Conservation (phyloP, 1,140 invertebrate species). For the Lucilia cuprina region DNA sequence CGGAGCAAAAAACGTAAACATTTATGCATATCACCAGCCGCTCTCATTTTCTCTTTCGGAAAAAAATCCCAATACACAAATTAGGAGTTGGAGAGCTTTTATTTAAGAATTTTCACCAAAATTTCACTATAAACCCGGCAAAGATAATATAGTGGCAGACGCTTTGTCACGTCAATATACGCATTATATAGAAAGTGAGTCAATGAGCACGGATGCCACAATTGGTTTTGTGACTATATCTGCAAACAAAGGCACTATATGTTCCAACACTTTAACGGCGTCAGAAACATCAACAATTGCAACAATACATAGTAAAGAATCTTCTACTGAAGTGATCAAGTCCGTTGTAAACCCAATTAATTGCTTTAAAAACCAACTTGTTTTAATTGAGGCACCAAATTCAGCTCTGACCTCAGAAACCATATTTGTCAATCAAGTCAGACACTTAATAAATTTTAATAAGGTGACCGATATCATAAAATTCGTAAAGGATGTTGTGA, state of each 20-base stretch:
- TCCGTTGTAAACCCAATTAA: background rate
- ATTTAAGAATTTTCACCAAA: background rate
- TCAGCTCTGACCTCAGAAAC: background rate
- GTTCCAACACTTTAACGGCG: no score
- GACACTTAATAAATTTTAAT: background rate
- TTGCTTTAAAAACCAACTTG: background rate
- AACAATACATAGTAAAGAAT: background rate
- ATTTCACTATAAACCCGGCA: background rate
- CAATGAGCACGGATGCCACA: background rate
- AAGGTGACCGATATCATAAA: background rate
- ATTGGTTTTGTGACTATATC: no score
- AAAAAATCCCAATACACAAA: background rate
- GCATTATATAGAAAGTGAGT: background rate
- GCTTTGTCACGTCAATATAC: background rate
- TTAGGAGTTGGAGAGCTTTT: background rate
- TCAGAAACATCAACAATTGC: background rate
- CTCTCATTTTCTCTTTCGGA: slow-evolving; percentile 11
- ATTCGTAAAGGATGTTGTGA: background rate
- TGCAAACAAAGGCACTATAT: no score
- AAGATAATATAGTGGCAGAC: background rate
- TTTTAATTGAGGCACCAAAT: background rate
- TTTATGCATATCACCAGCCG: slow-evolving; percentile 36
- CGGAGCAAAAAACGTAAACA: background rate
- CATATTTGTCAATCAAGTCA: background rate
- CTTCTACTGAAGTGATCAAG: background rate